phyloP scores from a whole-genome alignment of 2,888 invertebrate genomes.

The Cheilosia variabilis region DNA sequence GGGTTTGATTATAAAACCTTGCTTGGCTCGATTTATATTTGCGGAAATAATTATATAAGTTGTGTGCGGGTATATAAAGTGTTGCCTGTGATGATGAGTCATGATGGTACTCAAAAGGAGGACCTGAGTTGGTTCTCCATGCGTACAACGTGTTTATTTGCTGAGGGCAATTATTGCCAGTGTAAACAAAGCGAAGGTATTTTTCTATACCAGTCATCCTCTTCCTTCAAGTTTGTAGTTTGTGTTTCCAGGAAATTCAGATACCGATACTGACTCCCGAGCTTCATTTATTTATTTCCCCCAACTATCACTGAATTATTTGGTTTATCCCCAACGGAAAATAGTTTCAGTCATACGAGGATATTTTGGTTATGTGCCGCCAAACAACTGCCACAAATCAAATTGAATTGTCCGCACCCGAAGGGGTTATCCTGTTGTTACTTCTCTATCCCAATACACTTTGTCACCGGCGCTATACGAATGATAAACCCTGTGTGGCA shows the following conservation, averaged over 20 bases:
- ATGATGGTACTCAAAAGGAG: neutral
- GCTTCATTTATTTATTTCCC: too few relatives aligned
- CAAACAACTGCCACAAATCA: constrained; percentile 68
- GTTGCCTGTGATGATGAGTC: neutral
- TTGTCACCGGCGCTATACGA: constrained; percentile 4
- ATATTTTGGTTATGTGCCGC: constrained; percentile 50
- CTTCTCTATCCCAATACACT: constrained; percentile 41
- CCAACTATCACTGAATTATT: too few relatives aligned
- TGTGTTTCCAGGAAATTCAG: too few relatives aligned
- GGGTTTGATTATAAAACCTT: constrained; percentile 64
- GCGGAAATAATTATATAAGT: constrained; percentile 73
- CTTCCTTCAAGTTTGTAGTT: too few relatives aligned
- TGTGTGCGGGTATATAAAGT: neutral
- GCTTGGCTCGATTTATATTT: constrained; percentile 67
- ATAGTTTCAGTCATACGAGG: constrained; percentile 13
- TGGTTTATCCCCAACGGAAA: neutral
- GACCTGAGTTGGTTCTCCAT: neutral
- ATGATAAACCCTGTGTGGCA: constrained; percentile 24
- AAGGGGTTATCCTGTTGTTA: constrained; percentile 25
- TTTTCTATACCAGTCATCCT: too few relatives aligned
- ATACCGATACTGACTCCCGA: too few relatives aligned
- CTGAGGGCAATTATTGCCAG: too few relatives aligned
- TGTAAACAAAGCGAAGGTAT: too few relatives aligned
- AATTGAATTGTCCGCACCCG: constrained; percentile 69
- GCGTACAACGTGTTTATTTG: too few relatives aligned